Percentiles rank a stretch among this genome's conserved stretches.
Evolutionary conservation across 1,140 invertebrate species (phyloP).

Genomic region (Macrobrachium rosenbergii): DNA sequence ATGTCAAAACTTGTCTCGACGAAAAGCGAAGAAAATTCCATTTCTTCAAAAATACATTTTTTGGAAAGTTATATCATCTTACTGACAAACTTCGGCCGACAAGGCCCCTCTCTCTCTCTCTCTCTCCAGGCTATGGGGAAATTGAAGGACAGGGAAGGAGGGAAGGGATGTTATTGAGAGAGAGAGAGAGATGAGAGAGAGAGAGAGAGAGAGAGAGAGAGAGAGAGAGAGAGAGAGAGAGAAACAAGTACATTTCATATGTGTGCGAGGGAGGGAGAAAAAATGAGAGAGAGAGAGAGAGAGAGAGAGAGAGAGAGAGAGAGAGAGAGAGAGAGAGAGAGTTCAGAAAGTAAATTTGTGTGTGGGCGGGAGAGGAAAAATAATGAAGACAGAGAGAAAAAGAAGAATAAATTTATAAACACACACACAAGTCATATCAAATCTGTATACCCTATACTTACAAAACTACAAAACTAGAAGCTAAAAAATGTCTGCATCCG

Average conservation of each 20-base stretch:
- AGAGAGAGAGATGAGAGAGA: conserved; percentile 44
- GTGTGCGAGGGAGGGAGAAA: too few relatives aligned
- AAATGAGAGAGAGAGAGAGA: conserved; percentile 35
- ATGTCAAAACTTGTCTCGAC: too few relatives aligned
- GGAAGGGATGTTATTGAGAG: not conserved
- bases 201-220: conserved; percentile 39
- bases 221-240: not conserved
- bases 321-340: conserved; percentile 33
- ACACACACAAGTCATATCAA: not conserved
- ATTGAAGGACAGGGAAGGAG: not conserved
- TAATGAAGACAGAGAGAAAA: not conserved
- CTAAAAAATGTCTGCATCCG: too few relatives aligned
- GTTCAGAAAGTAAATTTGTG: too few relatives aligned
- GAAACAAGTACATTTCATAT: too few relatives aligned
- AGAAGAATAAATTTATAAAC: not conserved
- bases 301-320: conserved; percentile 26
- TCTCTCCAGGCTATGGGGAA: not conserved
- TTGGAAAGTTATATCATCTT: too few relatives aligned
- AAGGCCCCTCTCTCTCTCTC: not conserved
- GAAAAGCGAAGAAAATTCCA: too few relatives aligned
- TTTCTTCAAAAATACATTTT: too few relatives aligned
- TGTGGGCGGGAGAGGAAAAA: not conserved
- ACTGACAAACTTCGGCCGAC: not conserved
- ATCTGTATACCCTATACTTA: too few relatives aligned
- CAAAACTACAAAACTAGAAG: too few relatives aligned